Percentiles rank a stretch among this genome's conserved stretches.
Conservation (phyloP, 2,888 invertebrate species). For the Gerris lacustris region DNA sequence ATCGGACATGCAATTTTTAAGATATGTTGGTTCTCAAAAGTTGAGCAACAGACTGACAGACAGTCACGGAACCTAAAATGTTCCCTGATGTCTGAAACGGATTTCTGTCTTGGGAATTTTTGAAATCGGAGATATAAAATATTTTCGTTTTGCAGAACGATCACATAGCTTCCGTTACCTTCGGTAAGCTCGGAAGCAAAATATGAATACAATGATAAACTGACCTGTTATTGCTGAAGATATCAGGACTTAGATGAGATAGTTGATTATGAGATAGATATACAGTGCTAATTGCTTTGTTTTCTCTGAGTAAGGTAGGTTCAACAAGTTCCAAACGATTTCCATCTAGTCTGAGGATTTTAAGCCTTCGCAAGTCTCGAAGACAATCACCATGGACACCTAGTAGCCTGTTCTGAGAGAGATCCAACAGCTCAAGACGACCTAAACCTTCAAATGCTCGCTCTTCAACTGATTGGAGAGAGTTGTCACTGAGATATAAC, state of each 20-base stretch:
- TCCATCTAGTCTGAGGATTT: conserved; percentile 59
- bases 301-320: conserved; percentile 54
- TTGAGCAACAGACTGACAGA: no score
- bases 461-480: conserved; percentile 53
- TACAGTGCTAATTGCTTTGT: conserved; percentile 48
- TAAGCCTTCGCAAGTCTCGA: conserved; percentile 27
- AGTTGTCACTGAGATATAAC: conserved; percentile 60
- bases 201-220: no score
- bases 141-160: no score
- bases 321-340: conserved; percentile 61
- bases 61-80: no score
- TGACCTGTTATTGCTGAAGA: conserved; percentile 44
- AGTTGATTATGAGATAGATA: conserved; percentile 66
- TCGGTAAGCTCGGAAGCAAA: no score
- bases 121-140: no score
- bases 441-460: conserved; percentile 56
- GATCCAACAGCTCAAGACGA: conserved; percentile 57
- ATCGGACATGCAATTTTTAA: no score
- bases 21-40: no score
- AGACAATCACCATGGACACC: conserved; percentile 45
- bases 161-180: no score
- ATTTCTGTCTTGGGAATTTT: no score
- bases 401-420: conserved; percentile 61
- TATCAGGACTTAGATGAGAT: conserved; percentile 51
- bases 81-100: no score